Percentiles rank a stretch among this genome's conserved stretches.
phyloP scores from a whole-genome alignment of 2,888 invertebrate species.

The Tridacna gigas region DNA sequence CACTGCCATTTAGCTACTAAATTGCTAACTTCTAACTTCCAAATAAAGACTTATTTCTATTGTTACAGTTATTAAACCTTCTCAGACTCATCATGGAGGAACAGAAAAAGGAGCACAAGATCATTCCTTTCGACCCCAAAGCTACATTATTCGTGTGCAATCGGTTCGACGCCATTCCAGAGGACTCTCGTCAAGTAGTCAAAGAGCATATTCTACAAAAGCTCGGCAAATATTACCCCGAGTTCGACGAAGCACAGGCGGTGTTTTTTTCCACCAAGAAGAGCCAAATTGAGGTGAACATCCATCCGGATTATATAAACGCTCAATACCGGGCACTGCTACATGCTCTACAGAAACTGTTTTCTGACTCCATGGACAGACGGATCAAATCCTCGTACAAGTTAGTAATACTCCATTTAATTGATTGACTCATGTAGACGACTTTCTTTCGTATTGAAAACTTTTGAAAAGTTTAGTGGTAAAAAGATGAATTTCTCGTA shows the following conservation, averaged over 20 bases:
- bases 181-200: constrained; percentile 63
- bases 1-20: no score
- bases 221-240: constrained; percentile 74
- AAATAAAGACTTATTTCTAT: no score
- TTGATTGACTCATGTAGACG: no score
- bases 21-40: no score
- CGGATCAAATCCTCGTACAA: constrained; percentile 74
- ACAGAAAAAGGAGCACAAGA: constrained; percentile 57
- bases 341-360: constrained; percentile 70
- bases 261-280: constrained; percentile 72
- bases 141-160: constrained; percentile 81
- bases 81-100: constrained; percentile 71
- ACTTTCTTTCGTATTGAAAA: no score
- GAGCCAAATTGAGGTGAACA: constrained; percentile 62
- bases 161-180: constrained; percentile 76
- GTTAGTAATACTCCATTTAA: constrained; percentile 60
- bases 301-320: constrained; percentile 74
- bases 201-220: constrained; percentile 66
- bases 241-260: constrained; percentile 67
- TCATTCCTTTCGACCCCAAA: constrained; percentile 70
- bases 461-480: no score
- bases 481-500: no score
- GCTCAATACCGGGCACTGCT: constrained; percentile 69
- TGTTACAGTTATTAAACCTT: constrained; percentile 67
- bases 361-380: constrained; percentile 67